Evolutionary conservation across 2,113 vertebrate genomes (phyloP).

Genomic region (Malurus melanocephalus): DNA sequence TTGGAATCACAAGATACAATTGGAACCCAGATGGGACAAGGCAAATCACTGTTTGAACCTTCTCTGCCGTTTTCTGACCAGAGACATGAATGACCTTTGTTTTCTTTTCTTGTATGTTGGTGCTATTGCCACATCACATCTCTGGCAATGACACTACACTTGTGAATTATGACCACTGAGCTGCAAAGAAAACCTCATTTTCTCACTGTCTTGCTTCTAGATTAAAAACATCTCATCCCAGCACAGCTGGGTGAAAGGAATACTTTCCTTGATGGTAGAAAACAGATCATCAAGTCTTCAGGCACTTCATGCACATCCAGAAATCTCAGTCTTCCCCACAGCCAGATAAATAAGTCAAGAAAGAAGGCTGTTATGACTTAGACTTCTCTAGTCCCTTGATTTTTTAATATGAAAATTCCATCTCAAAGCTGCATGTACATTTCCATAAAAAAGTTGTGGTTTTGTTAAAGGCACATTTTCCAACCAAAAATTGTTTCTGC

Average conservation of each 20-base stretch:
- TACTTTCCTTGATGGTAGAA: not conserved
- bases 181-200: not conserved
- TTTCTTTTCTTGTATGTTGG: not conserved
- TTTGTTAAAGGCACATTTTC: constrained; percentile 23
- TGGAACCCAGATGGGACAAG: not conserved
- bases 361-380: not conserved
- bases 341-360: not conserved
- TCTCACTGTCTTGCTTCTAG: not conserved
- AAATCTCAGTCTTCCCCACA: not conserved
- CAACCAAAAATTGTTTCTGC: not conserved
- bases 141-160: not conserved
- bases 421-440: constrained; percentile 5
- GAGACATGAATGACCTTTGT: not conserved
- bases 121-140: not conserved
- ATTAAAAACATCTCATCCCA: not conserved
- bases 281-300: not conserved
- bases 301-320: not conserved
- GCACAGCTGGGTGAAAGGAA: not conserved
- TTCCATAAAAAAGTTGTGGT: not conserved
- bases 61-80: not conserved
- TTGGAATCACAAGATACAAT: not conserved
- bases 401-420: constrained; percentile 16
- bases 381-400: not conserved
- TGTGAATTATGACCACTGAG: not conserved
- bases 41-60: not conserved